phyloP scores from a whole-genome alignment of 2,113 vertebrate species.

The Verasper variegatus region DNA sequence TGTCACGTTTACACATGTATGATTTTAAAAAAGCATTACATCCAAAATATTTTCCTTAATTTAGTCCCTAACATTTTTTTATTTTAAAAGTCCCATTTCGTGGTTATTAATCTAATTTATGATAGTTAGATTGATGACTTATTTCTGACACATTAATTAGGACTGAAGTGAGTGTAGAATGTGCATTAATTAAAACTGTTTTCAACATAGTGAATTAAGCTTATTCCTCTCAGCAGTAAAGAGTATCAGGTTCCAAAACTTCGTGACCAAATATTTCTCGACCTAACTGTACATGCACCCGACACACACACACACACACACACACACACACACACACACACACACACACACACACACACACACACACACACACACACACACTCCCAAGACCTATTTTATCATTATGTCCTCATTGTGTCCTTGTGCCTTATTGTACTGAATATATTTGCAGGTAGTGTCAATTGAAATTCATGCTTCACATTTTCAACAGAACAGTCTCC shows the following conservation, averaged over 20 bases:
- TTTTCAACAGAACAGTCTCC: conserved; percentile 39
- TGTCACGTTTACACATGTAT: no score
- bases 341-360: no score
- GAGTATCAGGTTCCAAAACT: background rate
- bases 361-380: no score
- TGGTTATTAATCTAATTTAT: no score
- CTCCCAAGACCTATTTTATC: conserved; percentile 19
- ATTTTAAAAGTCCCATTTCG: no score
- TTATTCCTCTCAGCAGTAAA: background rate
- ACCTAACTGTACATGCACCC: no score
- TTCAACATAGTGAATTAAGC: background rate
- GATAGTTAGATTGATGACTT: no score
- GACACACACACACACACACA: no score
- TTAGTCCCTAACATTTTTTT: no score
- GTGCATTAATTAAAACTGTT: background rate
- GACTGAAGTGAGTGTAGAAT: background rate
- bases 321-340: no score
- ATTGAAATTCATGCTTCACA: conserved; percentile 39
- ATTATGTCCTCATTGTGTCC: conserved; percentile 58
- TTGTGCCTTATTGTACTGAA: conserved; percentile 35
- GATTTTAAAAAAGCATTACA: no score
- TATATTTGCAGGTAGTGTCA: conserved; percentile 20
- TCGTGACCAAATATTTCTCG: background rate
- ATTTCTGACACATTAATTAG: background rate
- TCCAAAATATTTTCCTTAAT: no score